These are phyloP conservation scores for Cebus imitator DNA, from an alignment of 2,113 vertebrate species.

Conservation along the genomic window DNA sequence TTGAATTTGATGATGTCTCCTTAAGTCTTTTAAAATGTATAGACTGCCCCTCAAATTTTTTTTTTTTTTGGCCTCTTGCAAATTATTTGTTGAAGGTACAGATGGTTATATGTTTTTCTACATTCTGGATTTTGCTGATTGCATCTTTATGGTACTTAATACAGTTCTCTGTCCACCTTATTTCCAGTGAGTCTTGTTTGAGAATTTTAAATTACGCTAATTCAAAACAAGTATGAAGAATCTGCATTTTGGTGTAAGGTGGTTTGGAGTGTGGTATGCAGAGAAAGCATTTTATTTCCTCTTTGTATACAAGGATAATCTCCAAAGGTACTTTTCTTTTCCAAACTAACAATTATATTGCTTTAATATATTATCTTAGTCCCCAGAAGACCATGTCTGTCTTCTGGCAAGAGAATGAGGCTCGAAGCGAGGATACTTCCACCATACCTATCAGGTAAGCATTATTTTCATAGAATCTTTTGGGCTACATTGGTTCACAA, in stretches of 20 bases:
- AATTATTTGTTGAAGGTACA: neutral
- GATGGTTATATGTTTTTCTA: neutral
- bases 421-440: conserved; percentile 76
- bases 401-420: conserved; percentile 86
- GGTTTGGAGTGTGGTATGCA: neutral
- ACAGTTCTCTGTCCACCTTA: neutral
- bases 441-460: conserved; percentile 85
- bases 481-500: neutral
- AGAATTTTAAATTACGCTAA: conserved; percentile 33
- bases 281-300: conserved; percentile 20
- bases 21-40: neutral
- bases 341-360: conserved; percentile 47
- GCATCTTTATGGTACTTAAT: neutral
- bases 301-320: neutral
- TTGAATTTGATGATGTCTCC: neutral
- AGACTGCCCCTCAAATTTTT: accelerated
- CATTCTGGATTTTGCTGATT: neutral
- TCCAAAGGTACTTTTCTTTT: conserved; percentile 26
- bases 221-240: neutral
- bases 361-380: conserved; percentile 78
- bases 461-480: conserved; percentile 33
- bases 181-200: neutral
- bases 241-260: conserved; percentile 17
- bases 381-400: conserved; percentile 86
- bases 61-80: neutral